Evolutionary conservation across 1,140 invertebrate genomes (phyloP).

Genomic region (Glomeris maerens): DNA sequence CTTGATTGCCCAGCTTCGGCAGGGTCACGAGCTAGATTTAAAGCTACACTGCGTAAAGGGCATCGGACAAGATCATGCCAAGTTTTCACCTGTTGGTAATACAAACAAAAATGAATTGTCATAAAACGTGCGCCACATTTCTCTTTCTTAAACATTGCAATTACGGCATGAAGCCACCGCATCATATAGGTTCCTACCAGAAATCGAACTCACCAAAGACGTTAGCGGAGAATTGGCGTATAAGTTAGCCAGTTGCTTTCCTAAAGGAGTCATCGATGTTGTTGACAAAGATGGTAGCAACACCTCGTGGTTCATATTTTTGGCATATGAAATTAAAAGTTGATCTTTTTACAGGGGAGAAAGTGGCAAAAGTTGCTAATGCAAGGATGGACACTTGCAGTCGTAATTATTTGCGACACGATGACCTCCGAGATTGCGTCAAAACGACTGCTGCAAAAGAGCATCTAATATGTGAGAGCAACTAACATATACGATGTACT

Average conservation of each 20-base stretch:
- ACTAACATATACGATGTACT: conserved; percentile 27
- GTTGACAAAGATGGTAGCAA: conserved; percentile 41
- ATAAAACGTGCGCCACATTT: no score
- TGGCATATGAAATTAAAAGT: background rate
- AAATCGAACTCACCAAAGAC: conserved; percentile 57
- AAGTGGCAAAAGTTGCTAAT: conserved; percentile 61
- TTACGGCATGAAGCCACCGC: conserved; percentile 53
- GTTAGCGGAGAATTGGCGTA: conserved; percentile 66
- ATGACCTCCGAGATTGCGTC: conserved; percentile 73
- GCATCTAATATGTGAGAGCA: conserved; percentile 96
- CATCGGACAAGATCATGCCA: conserved; percentile 92
- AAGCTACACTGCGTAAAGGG: conserved; percentile 86
- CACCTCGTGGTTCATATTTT: background rate
- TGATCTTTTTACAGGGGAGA: conserved; percentile 26
- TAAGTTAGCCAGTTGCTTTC: conserved; percentile 73
- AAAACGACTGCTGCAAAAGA: conserved; percentile 62
- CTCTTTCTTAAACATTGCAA: no score
- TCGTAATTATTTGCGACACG: conserved; percentile 76
- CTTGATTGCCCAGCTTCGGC: conserved; percentile 80
- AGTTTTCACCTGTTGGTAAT: conserved; percentile 94
- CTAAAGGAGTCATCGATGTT: conserved; percentile 80
- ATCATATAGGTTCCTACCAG: conserved; percentile 76
- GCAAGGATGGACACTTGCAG: conserved; percentile 81
- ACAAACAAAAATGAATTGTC: no score
- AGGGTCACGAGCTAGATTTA: conserved; percentile 81